Evolutionary conservation across 2,797 vertebrate species (phyloP), one percentile per base, ranked within the genome.

Genomic region (Diplodus puntazzo): DNA sequence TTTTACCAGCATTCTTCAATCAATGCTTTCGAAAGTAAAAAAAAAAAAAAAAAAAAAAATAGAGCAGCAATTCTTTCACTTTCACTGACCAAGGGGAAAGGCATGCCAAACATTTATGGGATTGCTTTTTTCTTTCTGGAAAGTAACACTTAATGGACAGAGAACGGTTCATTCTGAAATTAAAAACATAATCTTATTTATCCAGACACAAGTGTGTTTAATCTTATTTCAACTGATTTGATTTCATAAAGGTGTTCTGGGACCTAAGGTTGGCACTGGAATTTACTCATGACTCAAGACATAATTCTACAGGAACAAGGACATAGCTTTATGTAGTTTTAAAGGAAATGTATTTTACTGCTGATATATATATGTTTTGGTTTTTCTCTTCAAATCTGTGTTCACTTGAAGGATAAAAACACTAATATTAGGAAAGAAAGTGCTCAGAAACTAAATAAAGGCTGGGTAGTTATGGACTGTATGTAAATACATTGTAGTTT

Each of bases 1-100:
- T 63, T 88, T 71, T 53, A 82, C 43, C 18, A 57, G 65, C 27
- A 60, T 78, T 82, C 27, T 66, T 68, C 16, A 71, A 66, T 68
- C 57, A 45, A 55, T 70, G 52, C 52, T 65, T 71, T 66, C 12
- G n/a, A n/a, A 67, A 54, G 14, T 42, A 55, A 50, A 48, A 8
- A 61, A 27, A 60, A 50, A 42, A 7, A 61, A 27, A 60, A 50
- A 42, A 8, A 61, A 50, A 48, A 8, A 58, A 39, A 60, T 55
- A 58, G n/a, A 48, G 11, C 63, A 55, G n/a, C 6, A 11, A 65
- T 54, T 71, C 68, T 20, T 53, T 64, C 2, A 46, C 43, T 57
- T 48, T 79, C 21, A 48, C n/a, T 34, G 55, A 57, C 58, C 30
- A 17, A 39, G 55, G 30, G 27, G 17, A 5, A 39, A 54, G 27